Evolutionary conservation across 2,113 vertebrate genomes (phyloP).

Genomic region (Boulengeromyrus knoepffleri): DNA sequence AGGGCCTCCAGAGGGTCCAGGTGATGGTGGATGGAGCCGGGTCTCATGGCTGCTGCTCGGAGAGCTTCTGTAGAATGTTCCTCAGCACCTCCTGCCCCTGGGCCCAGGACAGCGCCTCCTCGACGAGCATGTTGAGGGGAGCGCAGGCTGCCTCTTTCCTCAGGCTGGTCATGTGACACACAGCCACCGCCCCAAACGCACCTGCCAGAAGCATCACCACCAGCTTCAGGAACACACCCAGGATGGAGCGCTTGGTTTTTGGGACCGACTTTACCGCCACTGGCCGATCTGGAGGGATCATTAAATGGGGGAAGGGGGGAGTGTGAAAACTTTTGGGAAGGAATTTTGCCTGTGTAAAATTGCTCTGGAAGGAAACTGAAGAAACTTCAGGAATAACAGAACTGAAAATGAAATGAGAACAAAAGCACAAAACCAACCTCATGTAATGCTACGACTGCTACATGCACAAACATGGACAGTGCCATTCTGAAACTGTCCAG

Average conservation of each 20-base stretch:
- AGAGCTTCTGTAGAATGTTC: conserved; percentile 70
- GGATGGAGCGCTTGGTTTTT: conserved; percentile 43
- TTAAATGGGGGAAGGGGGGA: background rate
- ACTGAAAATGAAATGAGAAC: background rate
- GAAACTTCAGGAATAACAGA: background rate
- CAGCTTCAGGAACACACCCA: conserved; percentile 55
- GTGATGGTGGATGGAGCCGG: conserved; percentile 7
- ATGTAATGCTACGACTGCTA: background rate
- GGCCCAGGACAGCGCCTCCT: conserved; percentile 67
- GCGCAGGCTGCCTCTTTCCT: conserved; percentile 64
- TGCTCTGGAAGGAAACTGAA: conserved; percentile 37
- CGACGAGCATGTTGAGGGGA: conserved; percentile 65
- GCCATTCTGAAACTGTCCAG: background rate
- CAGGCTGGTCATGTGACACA: conserved; percentile 73
- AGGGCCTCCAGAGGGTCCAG: conserved; percentile 19
- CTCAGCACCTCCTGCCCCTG: conserved; percentile 67
- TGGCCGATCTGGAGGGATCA: conserved; percentile 46
- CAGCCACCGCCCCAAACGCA: conserved; percentile 47
- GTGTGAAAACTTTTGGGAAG: background rate
- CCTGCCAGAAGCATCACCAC: conserved; percentile 64
- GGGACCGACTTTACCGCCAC: background rate
- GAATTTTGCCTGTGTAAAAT: conserved; percentile 13
- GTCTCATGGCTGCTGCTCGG: conserved; percentile 46
- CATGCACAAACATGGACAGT: background rate
- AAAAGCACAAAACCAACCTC: background rate